These are phyloP conservation scores for Progne subis DNA, from an alignment of 2,113 vertebrate genomes.

Conservation along the genomic window DNA sequence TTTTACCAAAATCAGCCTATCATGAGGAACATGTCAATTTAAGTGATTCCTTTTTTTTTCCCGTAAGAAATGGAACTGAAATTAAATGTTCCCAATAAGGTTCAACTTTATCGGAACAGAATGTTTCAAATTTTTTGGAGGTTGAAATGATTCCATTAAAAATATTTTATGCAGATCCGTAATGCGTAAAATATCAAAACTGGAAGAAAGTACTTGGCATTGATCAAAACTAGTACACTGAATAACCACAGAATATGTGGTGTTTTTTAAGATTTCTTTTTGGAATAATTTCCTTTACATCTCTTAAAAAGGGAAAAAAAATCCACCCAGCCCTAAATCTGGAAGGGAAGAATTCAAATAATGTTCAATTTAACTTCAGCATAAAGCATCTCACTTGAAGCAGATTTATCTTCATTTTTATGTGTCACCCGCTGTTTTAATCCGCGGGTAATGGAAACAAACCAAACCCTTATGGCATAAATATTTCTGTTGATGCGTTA, in stretches of 20 bases:
- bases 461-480: neutral
- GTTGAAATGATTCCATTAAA: conserved; percentile 38
- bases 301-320: neutral
- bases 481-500: neutral
- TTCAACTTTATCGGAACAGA: conserved; percentile 50
- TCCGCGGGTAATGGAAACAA: neutral
- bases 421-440: neutral
- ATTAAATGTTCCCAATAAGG: conserved; percentile 6
- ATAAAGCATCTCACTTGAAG: neutral
- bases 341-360: neutral
- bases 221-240: conserved; percentile 32
- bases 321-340: neutral
- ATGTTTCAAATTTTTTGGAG: conserved; percentile 40
- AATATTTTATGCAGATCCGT: conserved; percentile 41
- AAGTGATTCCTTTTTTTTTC: neutral
- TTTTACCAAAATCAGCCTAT: conserved; percentile 44
- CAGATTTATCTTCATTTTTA: neutral
- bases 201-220: conserved; percentile 38
- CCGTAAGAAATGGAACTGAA: neutral
- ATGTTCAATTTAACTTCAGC: neutral
- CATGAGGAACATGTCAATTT: conserved; percentile 5
- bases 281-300: neutral
- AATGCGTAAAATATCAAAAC: conserved; percentile 57
- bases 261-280: neutral
- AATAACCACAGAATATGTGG: neutral